A percentile compares a stretch with the other conserved stretches of the same genome.
These are phyloP conservation scores for Coleophora deauratella DNA, from an alignment of 2,888 invertebrate species.

Conservation along the genomic window DNA sequence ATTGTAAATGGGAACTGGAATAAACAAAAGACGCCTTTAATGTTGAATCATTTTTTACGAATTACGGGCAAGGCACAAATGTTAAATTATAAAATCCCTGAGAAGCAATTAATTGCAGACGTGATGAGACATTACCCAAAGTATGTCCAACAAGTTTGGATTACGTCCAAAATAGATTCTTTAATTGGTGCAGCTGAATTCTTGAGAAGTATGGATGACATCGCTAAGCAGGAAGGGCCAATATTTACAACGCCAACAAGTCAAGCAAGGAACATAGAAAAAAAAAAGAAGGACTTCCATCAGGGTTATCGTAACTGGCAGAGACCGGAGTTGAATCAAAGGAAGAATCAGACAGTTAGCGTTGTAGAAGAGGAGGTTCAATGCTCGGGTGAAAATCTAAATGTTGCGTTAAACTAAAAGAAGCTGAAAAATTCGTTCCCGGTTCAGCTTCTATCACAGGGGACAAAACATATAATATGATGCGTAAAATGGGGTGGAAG, in stretches of 20 bases:
- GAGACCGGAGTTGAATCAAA: no score
- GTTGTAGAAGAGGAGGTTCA: no score
- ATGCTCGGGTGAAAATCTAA: no score
- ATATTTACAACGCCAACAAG: not conserved
- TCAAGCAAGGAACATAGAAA: not conserved
- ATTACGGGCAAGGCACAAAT: not conserved
- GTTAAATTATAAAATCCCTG: not conserved
- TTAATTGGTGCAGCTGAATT: slow-evolving; percentile 3
- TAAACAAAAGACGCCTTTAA: not conserved
- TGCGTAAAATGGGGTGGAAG: not conserved
- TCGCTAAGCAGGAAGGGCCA: not conserved
- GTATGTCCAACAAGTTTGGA: slow-evolving; percentile 1
- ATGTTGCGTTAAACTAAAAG: not conserved
- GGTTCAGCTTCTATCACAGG: not conserved
- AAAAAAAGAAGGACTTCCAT: not conserved
- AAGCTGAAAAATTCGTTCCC: not conserved
- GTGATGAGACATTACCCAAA: slow-evolving; percentile 1
- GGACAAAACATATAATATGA: not conserved
- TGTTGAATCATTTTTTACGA: not conserved
- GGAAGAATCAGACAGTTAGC: no score
- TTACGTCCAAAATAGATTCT: not conserved
- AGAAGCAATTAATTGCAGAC: slow-evolving; percentile 1
- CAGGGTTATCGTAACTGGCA: not conserved
- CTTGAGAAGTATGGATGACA: slow-evolving; percentile 3
- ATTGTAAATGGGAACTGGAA: not conserved